phyloP scores from a whole-genome alignment of 1,140 invertebrate genomes.

The Camponotus pennsylvanicus region DNA sequence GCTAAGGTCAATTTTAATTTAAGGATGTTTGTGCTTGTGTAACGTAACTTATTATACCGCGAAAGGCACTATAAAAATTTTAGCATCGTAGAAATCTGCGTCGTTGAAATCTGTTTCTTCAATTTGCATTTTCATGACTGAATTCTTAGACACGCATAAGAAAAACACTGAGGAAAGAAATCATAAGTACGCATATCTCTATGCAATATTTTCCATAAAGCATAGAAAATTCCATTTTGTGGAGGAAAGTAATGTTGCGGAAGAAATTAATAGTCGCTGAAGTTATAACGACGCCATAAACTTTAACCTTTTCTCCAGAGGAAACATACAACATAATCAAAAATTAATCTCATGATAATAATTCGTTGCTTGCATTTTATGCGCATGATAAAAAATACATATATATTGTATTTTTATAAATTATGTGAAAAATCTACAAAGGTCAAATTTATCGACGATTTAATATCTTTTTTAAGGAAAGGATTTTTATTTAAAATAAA shows the following conservation, averaged over 20 bases:
- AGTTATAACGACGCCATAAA: conserved; percentile 62
- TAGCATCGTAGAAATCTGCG: neutral
- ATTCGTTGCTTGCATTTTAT: conserved; percentile 42
- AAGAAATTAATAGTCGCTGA: conserved; percentile 64
- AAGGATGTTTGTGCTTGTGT: neutral
- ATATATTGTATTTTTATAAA: neutral
- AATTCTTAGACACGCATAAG: conserved; percentile 10
- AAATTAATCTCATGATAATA: conserved; percentile 62
- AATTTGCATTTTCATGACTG: neutral
- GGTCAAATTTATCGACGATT: too few relatives aligned
- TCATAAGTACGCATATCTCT: conserved; percentile 33
- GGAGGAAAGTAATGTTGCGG: conserved; percentile 55
- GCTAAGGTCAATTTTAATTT: neutral
- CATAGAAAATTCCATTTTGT: conserved; percentile 58
- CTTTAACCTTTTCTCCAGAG: conserved; percentile 59
- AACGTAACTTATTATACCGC: too few relatives aligned
- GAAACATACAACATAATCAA: conserved; percentile 47
- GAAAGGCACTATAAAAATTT: neutral
- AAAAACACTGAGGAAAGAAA: conserved; percentile 2
- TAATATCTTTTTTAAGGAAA: too few relatives aligned
- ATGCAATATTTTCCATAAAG: conserved; percentile 38
- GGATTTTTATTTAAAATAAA: neutral
- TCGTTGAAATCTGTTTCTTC: conserved; percentile 2
- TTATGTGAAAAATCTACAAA: too few relatives aligned
- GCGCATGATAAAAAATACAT: too few relatives aligned